Evolutionary conservation across 64 coral and sea anemone species (phyloP).

Genomic region (Montipora cactus): DNA sequence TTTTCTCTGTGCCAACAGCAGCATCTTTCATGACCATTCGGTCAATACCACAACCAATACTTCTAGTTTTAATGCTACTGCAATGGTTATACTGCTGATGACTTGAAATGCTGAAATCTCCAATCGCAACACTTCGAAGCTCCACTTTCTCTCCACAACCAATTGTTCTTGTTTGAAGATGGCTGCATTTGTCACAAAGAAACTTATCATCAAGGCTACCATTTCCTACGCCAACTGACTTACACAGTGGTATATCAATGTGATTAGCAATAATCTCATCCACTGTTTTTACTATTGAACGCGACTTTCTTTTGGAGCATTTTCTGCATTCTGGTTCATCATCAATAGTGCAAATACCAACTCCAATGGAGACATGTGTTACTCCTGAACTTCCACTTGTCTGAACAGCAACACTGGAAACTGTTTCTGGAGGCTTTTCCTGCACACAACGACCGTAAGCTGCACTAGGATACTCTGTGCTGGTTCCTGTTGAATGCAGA

Average conservation of each 20-base stretch:
- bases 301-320: slow-evolving; percentile 44
- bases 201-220: slow-evolving; percentile 61
- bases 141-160: slow-evolving; percentile 54
- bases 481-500: slow-evolving; percentile 43
- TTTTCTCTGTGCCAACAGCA: slow-evolving; percentile 26
- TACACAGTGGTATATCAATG: slow-evolving; percentile 61
- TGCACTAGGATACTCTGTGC: not conserved
- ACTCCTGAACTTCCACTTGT: slow-evolving; percentile 27
- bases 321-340: slow-evolving; percentile 71
- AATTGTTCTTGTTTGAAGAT: slow-evolving; percentile 68
- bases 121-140: slow-evolving; percentile 56
- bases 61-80: slow-evolving; percentile 54
- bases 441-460: not conserved
- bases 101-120: slow-evolving; percentile 43
- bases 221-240: slow-evolving; percentile 73
- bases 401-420: slow-evolving; percentile 53
- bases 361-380: slow-evolving; percentile 77
- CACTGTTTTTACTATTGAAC: slow-evolving; percentile 51
- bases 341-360: slow-evolving; percentile 85
- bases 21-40: slow-evolving; percentile 11
- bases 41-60: slow-evolving; percentile 62
- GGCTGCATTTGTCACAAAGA: slow-evolving; percentile 69
- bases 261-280: slow-evolving; percentile 91
- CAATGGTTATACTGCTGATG: slow-evolving; percentile 56
- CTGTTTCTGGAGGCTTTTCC: not conserved